A percentile compares a stretch with the other conserved stretches of the same genome.
Evolutionary conservation across 2,888 invertebrate genomes (phyloP).

Genomic region (Bombyx huttoni): DNA sequence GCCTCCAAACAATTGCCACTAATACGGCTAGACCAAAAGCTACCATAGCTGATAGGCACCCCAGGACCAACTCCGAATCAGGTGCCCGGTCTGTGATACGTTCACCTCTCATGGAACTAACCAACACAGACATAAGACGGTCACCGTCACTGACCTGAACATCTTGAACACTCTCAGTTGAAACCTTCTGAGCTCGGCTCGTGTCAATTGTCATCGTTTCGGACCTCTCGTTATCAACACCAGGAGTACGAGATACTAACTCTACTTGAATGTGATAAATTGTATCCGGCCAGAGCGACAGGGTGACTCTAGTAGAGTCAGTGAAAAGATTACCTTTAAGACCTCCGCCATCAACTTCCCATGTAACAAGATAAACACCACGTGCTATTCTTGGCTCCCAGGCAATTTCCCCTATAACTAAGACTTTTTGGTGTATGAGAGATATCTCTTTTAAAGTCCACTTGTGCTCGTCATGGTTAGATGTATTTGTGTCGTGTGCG

Average conservation of each 20-base stretch:
- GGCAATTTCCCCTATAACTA: conserved; percentile 80
- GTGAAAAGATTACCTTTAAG: conserved; percentile 86
- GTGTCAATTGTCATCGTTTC: conserved; percentile 78
- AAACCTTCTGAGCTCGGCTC: conserved; percentile 75
- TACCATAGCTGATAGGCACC: conserved; percentile 72
- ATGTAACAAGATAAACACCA: conserved; percentile 83
- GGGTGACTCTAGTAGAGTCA: conserved; percentile 82
- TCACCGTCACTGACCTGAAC: conserved; percentile 72
- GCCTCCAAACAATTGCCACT: conserved; percentile 69
- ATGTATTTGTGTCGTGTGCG: conserved; percentile 67
- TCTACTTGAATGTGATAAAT: conserved; percentile 86
- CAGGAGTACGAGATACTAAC: conserved; percentile 73
- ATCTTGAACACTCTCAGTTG: conserved; percentile 76
- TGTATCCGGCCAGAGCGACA: conserved; percentile 86
- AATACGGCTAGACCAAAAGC: conserved; percentile 63
- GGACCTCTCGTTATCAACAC: conserved; percentile 74
- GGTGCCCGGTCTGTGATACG: conserved; percentile 63
- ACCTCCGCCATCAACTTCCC: conserved; percentile 88
- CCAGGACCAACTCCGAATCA: conserved; percentile 71
- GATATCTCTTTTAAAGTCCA: conserved; percentile 80
- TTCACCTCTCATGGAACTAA: conserved; percentile 75
- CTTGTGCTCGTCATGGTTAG: conserved; percentile 59
- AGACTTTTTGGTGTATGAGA: conserved; percentile 79
- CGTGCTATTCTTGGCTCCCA: conserved; percentile 79
- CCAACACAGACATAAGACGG: conserved; percentile 74